A percentile compares a stretch with the other conserved stretches of the same genome.
phyloP scores from a whole-genome alignment of 1,140 invertebrate genomes.

The Rhopalosiphum padi region DNA sequence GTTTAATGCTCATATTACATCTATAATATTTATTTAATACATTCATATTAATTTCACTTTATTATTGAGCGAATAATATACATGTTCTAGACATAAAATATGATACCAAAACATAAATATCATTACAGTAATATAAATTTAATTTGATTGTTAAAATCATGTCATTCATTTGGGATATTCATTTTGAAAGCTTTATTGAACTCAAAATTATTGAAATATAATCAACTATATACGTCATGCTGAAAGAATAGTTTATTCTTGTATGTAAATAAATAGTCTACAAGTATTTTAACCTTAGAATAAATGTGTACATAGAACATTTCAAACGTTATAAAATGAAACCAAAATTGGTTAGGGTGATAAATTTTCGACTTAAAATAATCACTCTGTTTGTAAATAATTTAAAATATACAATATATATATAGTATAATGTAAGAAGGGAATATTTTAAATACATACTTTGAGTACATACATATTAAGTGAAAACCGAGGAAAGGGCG shows the following conservation, averaged over 20 bases:
- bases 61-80: neutral
- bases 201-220: too few species aligned
- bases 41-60: neutral
- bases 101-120: too few species aligned
- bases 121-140: too few species aligned
- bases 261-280: too few species aligned
- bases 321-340: neutral
- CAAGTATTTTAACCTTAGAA: neutral
- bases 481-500: neutral
- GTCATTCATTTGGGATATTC: too few species aligned
- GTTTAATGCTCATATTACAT: too few species aligned
- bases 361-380: neutral
- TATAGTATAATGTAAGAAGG: neutral
- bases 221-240: too few species aligned
- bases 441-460: neutral
- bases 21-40: neutral
- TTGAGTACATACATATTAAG: neutral
- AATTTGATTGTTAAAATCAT: too few species aligned
- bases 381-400: neutral
- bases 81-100: too few species aligned
- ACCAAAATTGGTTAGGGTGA: neutral
- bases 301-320: neutral
- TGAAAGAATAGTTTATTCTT: neutral
- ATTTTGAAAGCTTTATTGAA: too few species aligned
- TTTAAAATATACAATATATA: neutral